A percentile compares a stretch with the other conserved stretches of the same genome.
Evolutionary conservation across 2,113 vertebrate species (phyloP).

Genomic region (Mirza zaza): DNA sequence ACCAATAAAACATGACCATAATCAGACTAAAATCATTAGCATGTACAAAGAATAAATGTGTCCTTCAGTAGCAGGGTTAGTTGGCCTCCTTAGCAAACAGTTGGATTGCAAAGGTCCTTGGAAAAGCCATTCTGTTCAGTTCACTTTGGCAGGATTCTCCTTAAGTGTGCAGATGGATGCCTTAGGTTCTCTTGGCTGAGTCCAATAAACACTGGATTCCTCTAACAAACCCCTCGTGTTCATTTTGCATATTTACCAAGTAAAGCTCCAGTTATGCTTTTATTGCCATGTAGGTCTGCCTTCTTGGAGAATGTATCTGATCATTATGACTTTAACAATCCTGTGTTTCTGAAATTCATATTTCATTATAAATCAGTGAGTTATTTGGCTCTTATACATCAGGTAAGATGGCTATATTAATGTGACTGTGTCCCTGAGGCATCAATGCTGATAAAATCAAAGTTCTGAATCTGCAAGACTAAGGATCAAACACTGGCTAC

Average conservation of each 20-base stretch:
- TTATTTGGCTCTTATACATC: neutral
- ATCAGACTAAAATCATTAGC: neutral
- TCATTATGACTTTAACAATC: neutral
- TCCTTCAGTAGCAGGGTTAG: neutral
- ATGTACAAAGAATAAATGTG: neutral
- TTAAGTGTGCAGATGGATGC: neutral
- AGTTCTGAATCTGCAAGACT: neutral
- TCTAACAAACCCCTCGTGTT: neutral
- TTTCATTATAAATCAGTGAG: neutral
- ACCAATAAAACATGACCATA: neutral
- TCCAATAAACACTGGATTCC: neutral
- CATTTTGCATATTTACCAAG: constrained; percentile 26
- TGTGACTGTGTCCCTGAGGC: neutral
- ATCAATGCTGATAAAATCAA: neutral
- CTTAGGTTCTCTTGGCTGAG: neutral
- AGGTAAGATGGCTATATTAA: neutral
- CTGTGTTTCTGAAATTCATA: constrained; percentile 32
- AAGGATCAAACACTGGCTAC: neutral
- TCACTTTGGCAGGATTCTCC: neutral
- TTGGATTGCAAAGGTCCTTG: constrained; percentile 5
- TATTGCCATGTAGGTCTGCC: neutral
- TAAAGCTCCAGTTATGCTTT: neutral
- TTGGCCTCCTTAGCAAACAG: neutral
- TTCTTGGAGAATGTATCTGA: neutral
- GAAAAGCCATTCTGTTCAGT: neutral